Conservation (phyloP, 2,797 vertebrate species). For the Rhincodon typus region DNA sequence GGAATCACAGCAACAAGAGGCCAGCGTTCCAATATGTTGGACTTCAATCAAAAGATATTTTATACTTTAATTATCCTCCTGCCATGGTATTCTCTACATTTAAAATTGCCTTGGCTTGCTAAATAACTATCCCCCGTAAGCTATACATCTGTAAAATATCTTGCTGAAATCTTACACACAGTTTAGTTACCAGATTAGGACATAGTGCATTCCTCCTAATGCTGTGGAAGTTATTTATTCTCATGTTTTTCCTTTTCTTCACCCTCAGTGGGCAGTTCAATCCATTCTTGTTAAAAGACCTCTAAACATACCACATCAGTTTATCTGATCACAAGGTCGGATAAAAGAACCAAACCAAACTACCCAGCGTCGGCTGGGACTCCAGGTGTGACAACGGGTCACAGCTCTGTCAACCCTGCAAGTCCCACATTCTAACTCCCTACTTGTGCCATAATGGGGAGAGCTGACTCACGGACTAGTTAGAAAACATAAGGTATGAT, state of each 20-base stretch:
- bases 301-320: background rate
- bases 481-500: too few species aligned
- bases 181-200: background rate
- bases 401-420: too few species aligned
- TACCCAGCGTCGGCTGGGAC: too few species aligned
- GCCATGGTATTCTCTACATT: background rate
- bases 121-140: background rate
- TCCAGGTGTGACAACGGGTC: too few species aligned
- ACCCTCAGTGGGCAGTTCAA: background rate
- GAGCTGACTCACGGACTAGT: too few species aligned
- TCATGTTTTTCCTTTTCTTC: background rate
- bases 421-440: too few species aligned
- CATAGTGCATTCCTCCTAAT: background rate
- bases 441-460: too few species aligned
- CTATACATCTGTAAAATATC: background rate
- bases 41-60: background rate
- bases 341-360: too few species aligned
- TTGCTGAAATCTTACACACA: background rate
- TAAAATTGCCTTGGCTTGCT: background rate
- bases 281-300: background rate
- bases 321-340: too few species aligned
- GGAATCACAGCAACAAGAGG: background rate
- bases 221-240: background rate
- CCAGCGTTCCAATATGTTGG: background rate
- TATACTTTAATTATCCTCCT: background rate